phyloP scores from a whole-genome alignment of 2,797 vertebrate species.

The Microctenopoma lineatum region DNA sequence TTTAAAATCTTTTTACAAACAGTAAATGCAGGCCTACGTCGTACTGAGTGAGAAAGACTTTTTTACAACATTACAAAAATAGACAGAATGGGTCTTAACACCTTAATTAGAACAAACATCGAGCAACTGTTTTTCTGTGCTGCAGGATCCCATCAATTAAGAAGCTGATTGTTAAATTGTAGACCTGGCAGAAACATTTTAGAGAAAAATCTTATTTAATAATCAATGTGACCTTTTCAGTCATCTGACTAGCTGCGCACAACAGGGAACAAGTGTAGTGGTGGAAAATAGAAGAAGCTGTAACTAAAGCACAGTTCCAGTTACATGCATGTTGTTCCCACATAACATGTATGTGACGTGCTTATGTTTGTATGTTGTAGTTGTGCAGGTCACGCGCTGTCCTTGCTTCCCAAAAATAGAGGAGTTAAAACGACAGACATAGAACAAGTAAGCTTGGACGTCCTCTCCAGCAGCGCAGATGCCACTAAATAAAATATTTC shows the following conservation, averaged over 20 bases:
- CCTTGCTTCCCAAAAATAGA: constrained; percentile 38
- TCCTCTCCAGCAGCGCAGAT: constrained; percentile 84
- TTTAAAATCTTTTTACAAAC: not conserved
- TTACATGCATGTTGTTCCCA: not conserved
- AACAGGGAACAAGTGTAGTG: not conserved
- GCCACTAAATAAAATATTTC: constrained; percentile 84
- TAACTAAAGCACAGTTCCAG: not conserved
- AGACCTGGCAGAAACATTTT: not conserved
- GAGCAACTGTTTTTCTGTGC: not conserved
- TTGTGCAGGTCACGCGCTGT: constrained; percentile 41
- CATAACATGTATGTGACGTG: constrained; percentile 6
- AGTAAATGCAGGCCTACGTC: too few species aligned
- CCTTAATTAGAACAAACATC: not conserved
- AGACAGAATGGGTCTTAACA: too few species aligned
- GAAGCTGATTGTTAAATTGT: not conserved
- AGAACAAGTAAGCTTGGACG: constrained; percentile 61
- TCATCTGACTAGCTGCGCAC: not conserved
- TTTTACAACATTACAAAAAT: too few species aligned
- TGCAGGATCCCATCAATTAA: not conserved
- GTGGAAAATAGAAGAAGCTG: not conserved
- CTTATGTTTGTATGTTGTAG: constrained; percentile 40
- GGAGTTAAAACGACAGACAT: constrained; percentile 52
- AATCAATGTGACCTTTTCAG: not conserved
- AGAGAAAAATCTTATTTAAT: not conserved
- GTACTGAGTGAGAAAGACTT: too few species aligned